Evolutionary conservation across 2,113 vertebrate species (phyloP).

Genomic region (Eidolon helvum): DNA sequence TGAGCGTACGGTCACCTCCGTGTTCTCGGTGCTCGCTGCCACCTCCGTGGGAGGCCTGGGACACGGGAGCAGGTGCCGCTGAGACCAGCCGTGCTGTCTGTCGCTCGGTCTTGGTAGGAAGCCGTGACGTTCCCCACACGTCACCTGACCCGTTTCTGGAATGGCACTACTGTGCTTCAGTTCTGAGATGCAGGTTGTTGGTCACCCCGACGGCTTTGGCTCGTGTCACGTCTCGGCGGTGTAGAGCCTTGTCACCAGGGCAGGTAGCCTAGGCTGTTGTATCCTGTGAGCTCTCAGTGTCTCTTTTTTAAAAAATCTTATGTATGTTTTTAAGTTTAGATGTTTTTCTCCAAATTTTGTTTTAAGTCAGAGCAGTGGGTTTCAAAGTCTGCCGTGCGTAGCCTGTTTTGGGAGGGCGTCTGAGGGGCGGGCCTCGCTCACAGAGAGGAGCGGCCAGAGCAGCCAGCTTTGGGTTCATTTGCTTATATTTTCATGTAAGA

Average conservation of each 20-base stretch:
- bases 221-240: neutral
- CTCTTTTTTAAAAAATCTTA: neutral
- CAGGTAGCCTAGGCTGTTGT: neutral
- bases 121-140: neutral
- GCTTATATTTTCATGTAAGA: neutral
- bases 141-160: too few species aligned
- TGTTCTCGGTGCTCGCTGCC: neutral
- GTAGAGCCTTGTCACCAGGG: neutral
- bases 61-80: neutral
- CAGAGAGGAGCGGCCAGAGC: rapidly evolving
- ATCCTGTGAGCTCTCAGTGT: neutral
- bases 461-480: neutral
- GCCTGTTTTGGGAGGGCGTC: neutral
- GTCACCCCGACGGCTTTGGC: too few species aligned
- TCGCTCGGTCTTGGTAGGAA: neutral
- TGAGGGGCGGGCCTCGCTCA: too few species aligned
- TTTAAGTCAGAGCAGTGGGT: neutral
- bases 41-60: neutral
- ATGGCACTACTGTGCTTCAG: neutral
- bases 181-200: neutral
- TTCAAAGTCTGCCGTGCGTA: neutral
- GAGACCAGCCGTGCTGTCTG: neutral
- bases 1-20: neutral
- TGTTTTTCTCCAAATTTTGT: neutral
- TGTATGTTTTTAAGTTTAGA: neutral